phyloP scores from a whole-genome alignment of 1,140 invertebrate genomes.

The Hyphantria cunea region DNA sequence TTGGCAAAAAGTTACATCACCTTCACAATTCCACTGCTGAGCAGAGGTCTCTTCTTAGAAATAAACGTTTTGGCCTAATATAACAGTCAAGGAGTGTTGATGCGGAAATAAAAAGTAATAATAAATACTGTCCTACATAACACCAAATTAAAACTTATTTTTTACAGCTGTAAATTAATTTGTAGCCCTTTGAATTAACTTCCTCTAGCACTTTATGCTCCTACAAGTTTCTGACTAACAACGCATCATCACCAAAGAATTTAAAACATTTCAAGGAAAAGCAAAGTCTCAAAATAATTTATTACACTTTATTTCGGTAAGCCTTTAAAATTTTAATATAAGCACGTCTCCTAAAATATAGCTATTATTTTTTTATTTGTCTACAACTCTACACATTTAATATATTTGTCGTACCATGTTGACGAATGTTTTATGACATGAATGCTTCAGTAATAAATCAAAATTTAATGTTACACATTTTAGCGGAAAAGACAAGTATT shows the following conservation, averaged over 20 bases:
- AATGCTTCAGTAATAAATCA: constrained; percentile 16
- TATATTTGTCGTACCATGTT: background rate
- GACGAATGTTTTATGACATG: constrained; percentile 6
- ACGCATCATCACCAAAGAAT: background rate
- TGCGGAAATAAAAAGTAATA: no score
- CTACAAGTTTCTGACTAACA: no score
- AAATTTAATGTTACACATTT: constrained; percentile 12
- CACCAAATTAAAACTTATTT: no score
- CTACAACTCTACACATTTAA: background rate
- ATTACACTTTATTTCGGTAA: background rate
- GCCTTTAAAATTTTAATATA: constrained; percentile 9
- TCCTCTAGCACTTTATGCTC: no score
- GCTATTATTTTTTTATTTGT: constrained; percentile 8
- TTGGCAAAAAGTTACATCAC: no score
- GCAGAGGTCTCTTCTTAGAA: no score
- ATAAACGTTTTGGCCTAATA: no score
- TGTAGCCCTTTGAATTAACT: no score
- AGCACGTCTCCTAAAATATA: constrained; percentile 5
- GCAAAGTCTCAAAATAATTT: background rate
- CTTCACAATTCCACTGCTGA: no score
- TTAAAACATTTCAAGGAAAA: background rate
- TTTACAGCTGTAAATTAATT: no score
- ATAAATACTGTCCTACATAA: no score
- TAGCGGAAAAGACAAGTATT: constrained; percentile 8
- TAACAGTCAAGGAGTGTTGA: no score